Evolutionary conservation across 2,113 vertebrate species (phyloP), one percentile per base, ranked within the genome.

Genomic region (Myotis davidii): DNA sequence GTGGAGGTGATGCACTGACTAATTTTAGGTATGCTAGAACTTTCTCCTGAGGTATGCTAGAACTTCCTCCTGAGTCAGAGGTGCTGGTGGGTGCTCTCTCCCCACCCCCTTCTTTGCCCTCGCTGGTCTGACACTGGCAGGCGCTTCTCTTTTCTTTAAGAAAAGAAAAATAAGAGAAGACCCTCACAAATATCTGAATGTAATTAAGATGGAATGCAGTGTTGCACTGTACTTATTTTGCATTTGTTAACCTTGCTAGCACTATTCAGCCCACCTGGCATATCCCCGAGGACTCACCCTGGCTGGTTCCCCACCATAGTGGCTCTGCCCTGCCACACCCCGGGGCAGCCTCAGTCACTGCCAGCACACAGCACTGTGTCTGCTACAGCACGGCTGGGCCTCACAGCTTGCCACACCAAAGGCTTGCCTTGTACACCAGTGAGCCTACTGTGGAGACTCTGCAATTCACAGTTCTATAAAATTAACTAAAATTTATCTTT

Each of bases 201-300:
- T 85, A 98, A 96, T 91, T 95, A 95, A 88, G 70, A 94, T 84
- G 76, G 90, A 59, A 4, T 1, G 64, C 45, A 87, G 1, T 90
- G 7, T n/a, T 6, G 8, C 64, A 90, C 48, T 91, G 39, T 37
- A 78, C 32, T 92, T 93, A 67, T 85, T 76, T 90, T 96, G 29
- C 59, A 69, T 79, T 13, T 32, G 14, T 67, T 7, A 67, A 67
- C 32, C 29, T n/a, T n/a, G 64, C 14, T 67, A 67, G 17, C 64
- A 67, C 29, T n/a, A 5, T n/a, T n/a, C 64, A 32, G 14, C 64
- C 13, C 29, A 32, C 29, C 64, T 65, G 64, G 27, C 29, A 65
- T 16, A 32, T 65, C 64, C 29, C 29, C 32, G 64, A 65, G 29
- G 64, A 65, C 29, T 29, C 32, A 67, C 6, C 29, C 64, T 7